A percentile compares a stretch with the other conserved stretches of the same genome.
phyloP scores from a whole-genome alignment of 2,888 invertebrate species.

The Koerneria pararmatus region DNA sequence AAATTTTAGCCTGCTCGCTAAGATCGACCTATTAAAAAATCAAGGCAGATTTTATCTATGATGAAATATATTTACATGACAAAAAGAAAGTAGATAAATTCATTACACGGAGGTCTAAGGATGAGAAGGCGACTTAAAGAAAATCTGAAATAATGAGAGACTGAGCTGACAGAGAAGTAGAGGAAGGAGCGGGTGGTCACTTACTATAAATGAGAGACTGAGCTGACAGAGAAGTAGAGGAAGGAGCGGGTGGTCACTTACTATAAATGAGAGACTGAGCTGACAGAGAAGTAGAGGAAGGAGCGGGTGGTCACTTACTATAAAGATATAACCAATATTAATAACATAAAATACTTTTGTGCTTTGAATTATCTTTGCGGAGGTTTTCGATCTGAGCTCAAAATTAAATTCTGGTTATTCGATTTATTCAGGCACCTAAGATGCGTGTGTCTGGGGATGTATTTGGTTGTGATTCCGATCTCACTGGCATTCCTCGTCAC shows the following conservation, averaged over 20 bases:
- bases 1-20: too few species aligned
- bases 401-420: background rate
- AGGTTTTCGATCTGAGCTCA: too few species aligned
- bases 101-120: too few species aligned
- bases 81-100: too few species aligned
- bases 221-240: slow-evolving; percentile 59
- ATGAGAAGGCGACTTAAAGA: too few species aligned
- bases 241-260: background rate
- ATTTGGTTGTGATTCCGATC: slow-evolving; percentile 39
- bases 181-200: background rate
- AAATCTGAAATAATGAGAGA: too few species aligned
- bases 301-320: background rate
- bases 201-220: slow-evolving; percentile 8
- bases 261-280: background rate
- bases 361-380: too few species aligned
- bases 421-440: slow-evolving; percentile 33
- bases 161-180: slow-evolving; percentile 59
- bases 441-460: slow-evolving; percentile 35
- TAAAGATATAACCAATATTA: background rate
- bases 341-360: too few species aligned
- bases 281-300: background rate
- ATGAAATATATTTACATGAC: too few species aligned
- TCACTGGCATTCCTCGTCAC: slow-evolving; percentile 34
- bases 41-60: too few species aligned
- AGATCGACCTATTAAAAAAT: too few species aligned